These are phyloP conservation scores for Anthoscopus minutus DNA, from an alignment of 2,113 vertebrate genomes.

Conservation along the genomic window DNA sequence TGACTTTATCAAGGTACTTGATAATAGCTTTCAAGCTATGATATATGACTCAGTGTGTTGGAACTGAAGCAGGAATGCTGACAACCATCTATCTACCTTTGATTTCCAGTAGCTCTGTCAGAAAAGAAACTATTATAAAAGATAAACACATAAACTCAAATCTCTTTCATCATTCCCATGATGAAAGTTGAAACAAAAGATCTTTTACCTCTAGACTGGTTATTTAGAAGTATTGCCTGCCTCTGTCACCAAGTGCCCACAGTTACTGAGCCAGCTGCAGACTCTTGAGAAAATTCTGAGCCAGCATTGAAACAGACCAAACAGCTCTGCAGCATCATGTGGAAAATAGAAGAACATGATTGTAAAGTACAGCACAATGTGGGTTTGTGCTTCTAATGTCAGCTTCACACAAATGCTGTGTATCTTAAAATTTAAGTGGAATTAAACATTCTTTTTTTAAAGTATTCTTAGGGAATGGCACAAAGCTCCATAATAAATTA, in stretches of 20 bases:
- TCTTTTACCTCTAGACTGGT: not conserved
- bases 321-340: not conserved
- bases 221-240: not conserved
- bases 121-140: not conserved
- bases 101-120: not conserved
- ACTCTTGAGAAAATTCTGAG: not conserved
- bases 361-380: not conserved
- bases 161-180: not conserved
- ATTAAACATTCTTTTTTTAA: not conserved
- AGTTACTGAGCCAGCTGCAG: not conserved
- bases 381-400: not conserved
- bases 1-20: not conserved
- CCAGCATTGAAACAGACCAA: not conserved
- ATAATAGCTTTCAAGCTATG: constrained; percentile 5
- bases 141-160: not conserved
- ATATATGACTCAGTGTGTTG: not conserved
- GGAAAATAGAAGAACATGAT: not conserved
- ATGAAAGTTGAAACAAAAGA: not conserved
- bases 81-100: not conserved
- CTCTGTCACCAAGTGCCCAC: not conserved
- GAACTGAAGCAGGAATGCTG: not conserved
- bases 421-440: not conserved
- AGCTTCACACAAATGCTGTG: not conserved
- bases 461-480: not conserved
- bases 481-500: not conserved